Evolutionary conservation across 2,113 vertebrate species (phyloP).

Genomic region (Carassius carassius): DNA sequence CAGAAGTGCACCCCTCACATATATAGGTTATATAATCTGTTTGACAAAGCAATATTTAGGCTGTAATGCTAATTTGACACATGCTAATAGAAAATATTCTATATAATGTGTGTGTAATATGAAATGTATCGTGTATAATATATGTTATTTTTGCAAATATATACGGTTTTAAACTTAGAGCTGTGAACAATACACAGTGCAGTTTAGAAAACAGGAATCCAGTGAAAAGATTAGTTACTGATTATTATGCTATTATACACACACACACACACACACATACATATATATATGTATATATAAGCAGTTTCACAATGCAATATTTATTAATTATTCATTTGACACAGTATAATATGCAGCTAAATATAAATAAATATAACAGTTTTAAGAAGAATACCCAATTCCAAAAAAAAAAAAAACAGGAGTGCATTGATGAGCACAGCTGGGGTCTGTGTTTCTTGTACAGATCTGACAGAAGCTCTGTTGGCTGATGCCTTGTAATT

Average conservation of each 20-base stretch:
- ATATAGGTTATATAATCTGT: too few relatives aligned
- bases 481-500: conserved; percentile 11
- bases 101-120: not conserved
- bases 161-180: not conserved
- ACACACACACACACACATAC: too few relatives aligned
- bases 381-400: too few relatives aligned
- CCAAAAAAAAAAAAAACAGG: not conserved
- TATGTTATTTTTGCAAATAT: not conserved
- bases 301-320: too few relatives aligned
- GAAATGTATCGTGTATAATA: not conserved
- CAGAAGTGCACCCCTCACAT: too few relatives aligned
- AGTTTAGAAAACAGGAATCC: not conserved
- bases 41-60: too few relatives aligned
- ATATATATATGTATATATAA: too few relatives aligned
- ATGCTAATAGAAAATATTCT: not conserved
- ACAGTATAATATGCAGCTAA: too few relatives aligned
- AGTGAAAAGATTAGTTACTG: not conserved
- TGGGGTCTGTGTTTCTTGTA: not conserved
- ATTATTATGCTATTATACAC: too few relatives aligned
- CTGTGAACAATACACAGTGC: not conserved
- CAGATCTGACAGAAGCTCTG: conserved; percentile 11
- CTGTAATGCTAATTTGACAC: not conserved
- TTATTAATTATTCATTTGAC: too few relatives aligned
- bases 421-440: conserved; percentile 9
- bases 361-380: too few relatives aligned